A percentile compares a stretch with the other conserved stretches of the same genome.
phyloP scores from a whole-genome alignment of 2,888 invertebrate genomes.

The Drosophila peninsularis region DNA sequence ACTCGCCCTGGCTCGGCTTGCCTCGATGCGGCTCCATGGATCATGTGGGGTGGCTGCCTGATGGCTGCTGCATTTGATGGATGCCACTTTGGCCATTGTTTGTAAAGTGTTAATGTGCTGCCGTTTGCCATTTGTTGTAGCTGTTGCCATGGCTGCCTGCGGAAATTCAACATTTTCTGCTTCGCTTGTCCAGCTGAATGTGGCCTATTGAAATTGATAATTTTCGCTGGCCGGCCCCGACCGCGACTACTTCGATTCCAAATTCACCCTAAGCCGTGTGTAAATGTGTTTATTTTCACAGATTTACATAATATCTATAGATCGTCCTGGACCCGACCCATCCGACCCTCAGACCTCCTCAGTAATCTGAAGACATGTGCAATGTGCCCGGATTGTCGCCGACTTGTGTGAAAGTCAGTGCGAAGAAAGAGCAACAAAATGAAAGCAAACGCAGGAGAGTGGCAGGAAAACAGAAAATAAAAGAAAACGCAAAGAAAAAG shows the following conservation, averaged over 20 bases:
- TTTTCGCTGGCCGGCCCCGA: constrained; percentile 41
- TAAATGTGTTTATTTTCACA: constrained; percentile 71
- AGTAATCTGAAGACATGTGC: constrained; percentile 74
- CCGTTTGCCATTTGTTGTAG: constrained; percentile 39
- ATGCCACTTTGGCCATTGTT: constrained; percentile 78
- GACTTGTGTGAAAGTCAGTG: constrained; percentile 76
- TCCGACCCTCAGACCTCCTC: constrained; percentile 23
- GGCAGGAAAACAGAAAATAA: constrained; percentile 44
- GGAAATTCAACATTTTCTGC: constrained; percentile 77
- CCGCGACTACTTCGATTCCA: constrained; percentile 25
- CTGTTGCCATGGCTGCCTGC: constrained; percentile 36
- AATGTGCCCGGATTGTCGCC: constrained; percentile 68
- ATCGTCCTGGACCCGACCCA: constrained; percentile 34
- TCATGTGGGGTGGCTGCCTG: constrained; percentile 40
- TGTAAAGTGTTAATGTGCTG: constrained; percentile 76
- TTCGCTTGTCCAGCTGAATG: constrained; percentile 60
- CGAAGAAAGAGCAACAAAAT: constrained; percentile 56
- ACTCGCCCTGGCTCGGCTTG: constrained; percentile 18
- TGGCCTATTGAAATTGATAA: constrained; percentile 64
- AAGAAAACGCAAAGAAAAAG: constrained; percentile 17
- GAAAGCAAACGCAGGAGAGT: constrained; percentile 46
- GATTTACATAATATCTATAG: constrained; percentile 50
- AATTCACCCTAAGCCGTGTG: constrained; percentile 36
- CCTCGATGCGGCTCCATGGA: constrained; percentile 42
- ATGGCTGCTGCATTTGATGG: constrained; percentile 68